Evolutionary conservation across 2,797 vertebrate genomes (phyloP).

Genomic region (Lophura swinhoii): DNA sequence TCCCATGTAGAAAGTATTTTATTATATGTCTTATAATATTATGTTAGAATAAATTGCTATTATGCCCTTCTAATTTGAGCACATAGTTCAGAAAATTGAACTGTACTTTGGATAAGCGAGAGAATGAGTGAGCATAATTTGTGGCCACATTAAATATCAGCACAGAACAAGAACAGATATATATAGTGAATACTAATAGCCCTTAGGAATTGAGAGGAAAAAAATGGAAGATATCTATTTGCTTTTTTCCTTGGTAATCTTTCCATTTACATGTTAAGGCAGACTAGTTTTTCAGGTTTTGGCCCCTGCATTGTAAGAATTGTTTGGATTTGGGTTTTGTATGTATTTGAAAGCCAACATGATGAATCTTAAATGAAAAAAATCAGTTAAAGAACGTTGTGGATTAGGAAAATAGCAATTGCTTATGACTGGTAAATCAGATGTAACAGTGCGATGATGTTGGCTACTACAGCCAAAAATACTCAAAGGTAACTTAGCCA

Average conservation of each 20-base stretch:
- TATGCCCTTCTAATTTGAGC: slow-evolving; percentile 73
- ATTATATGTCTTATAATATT: slow-evolving; percentile 63
- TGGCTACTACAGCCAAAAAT: slow-evolving; percentile 23
- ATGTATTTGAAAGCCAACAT: not conserved
- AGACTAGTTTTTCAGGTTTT: slow-evolving; percentile 56
- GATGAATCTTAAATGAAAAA: not conserved
- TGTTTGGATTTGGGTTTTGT: slow-evolving; percentile 29
- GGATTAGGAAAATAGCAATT: slow-evolving; percentile 44
- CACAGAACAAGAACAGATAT: slow-evolving; percentile 69
- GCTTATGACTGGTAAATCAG: slow-evolving; percentile 24
- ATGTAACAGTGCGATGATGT: not conserved
- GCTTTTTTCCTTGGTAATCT: slow-evolving; percentile 75
- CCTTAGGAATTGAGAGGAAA: slow-evolving; percentile 76
- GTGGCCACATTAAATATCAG: slow-evolving; percentile 74
- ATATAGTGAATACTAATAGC: slow-evolving; percentile 77
- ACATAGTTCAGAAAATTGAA: slow-evolving; percentile 79
- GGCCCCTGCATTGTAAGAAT: slow-evolving; percentile 21
- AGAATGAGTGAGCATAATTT: slow-evolving; percentile 77
- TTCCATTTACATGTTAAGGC: slow-evolving; percentile 68
- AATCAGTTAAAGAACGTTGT: slow-evolving; percentile 15
- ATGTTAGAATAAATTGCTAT: slow-evolving; percentile 68
- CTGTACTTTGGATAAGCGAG: slow-evolving; percentile 74
- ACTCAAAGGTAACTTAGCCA: slow-evolving; percentile 55
- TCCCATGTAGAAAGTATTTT: slow-evolving; percentile 57
- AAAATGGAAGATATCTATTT: slow-evolving; percentile 75